Base-by-base conservation (phyloP, 2,797 vertebrate species). In the Hybognathus amarus region DNA sequence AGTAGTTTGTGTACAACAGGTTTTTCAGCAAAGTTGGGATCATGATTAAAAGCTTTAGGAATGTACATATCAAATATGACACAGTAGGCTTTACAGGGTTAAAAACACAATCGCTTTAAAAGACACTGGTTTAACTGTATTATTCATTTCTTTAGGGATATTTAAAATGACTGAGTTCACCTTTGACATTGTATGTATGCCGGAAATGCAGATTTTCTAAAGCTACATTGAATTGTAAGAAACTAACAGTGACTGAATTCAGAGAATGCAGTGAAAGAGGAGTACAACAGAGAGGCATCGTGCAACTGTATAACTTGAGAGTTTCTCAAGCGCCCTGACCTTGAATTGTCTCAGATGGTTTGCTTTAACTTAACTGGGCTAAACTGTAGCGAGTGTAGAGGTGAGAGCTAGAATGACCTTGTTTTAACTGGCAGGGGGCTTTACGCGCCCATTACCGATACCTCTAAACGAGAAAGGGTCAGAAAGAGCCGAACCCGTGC, bases 381-480 rank as follows among this genome's bases (percentile, higher is more conserved):
- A 84, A 86, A 88, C 87, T 87, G 79, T 77, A 80, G 85, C 67
- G 81, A 84, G 83, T 63, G 78, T 61, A 79, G 80, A 85, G 85
- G 84, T 87, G 82, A 87, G 70, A 85, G 77, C 87, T 79, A 50
- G 75, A 67, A 15, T 87, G 86, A 88, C 86, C 86, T 87, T 89
- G 80, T 89, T 89, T 89, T 87, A 89, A 87, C 86, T 87, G 80
- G 88, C 88, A 87, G 80, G 83, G 85, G 87, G 87, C 83, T 87
- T 87, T 90, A n/a, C 77, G 76, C 78, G 67, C 90, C 90, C 90
- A 90, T 94, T 93, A 93, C 91, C 93, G 91, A 94, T 93, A 90
- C 90, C 89, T 91, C 89, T 95, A 94, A 42, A 95, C 93, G 94
- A 95, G 94, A 89, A 76, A 33, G 75, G 92, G 92, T 93, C 91